A percentile compares a stretch with the other conserved stretches of the same genome.
Evolutionary conservation across 2,113 vertebrate species (phyloP).

Genomic region (Pontoporia blainvillei): DNA sequence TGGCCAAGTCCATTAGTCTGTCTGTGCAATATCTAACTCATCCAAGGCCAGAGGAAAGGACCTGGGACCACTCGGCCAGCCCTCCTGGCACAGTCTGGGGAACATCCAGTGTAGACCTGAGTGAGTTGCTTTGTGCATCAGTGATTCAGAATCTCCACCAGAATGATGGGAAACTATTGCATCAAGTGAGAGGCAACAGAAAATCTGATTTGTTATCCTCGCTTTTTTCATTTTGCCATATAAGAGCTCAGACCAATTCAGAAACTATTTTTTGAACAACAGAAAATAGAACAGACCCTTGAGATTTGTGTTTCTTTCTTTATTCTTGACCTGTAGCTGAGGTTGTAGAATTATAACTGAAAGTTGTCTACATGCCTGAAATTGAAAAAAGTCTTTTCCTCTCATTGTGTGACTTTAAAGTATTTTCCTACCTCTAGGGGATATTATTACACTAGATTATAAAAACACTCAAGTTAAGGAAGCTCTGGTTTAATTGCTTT

Average conservation of each 20-base stretch:
- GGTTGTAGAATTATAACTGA: neutral
- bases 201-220: neutral
- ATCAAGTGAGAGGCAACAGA: neutral
- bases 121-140: neutral
- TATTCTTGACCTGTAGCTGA: neutral
- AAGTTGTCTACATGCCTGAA: neutral
- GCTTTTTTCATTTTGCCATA: neutral
- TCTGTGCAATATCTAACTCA: neutral
- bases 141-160: neutral
- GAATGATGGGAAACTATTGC: neutral
- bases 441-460: neutral
- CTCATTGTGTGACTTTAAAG: neutral
- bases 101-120: neutral
- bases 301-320: neutral
- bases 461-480: neutral
- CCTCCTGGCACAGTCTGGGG: neutral
- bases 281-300: neutral
- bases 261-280: neutral
- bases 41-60: neutral
- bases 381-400: neutral
- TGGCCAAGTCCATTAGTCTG: neutral
- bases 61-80: accelerated
- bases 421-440: neutral
- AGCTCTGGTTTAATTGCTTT: neutral
- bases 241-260: neutral